A percentile compares a stretch with the other conserved stretches of the same genome.
Evolutionary conservation across 2,113 vertebrate species (phyloP).

Genomic region (Onychorhynchus coronatus): DNA sequence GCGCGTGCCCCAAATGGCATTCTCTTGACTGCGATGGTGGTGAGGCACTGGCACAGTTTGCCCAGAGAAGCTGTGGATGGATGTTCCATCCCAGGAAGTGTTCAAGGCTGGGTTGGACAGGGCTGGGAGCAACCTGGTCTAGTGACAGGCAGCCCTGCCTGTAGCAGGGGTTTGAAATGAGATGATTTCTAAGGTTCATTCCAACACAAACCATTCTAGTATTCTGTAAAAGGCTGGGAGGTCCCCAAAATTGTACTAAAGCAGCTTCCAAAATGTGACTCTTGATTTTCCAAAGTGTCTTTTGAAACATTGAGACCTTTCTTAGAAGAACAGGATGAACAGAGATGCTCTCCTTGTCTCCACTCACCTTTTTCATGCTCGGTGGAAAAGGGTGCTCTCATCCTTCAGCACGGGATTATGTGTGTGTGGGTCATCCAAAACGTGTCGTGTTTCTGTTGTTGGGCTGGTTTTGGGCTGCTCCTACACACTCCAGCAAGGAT

Average conservation of each 20-base stretch:
- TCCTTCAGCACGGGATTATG: neutral
- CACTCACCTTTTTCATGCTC: accelerated
- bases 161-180: accelerated
- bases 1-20: accelerated
- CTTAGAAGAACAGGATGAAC: neutral
- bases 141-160: neutral
- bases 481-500: too few relatives aligned
- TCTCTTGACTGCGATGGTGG: neutral
- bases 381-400: accelerated
- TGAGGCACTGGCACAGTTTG: neutral
- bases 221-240: neutral
- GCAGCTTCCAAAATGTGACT: neutral
- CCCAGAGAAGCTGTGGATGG: neutral
- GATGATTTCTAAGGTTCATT: neutral
- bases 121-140: neutral
- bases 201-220: neutral
- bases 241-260: neutral
- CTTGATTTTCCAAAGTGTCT: neutral
- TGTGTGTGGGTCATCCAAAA: neutral
- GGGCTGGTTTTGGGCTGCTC: neutral
- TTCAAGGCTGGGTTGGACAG: neutral
- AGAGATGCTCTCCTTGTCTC: neutral
- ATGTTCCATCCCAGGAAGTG: neutral
- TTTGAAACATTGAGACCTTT: neutral
- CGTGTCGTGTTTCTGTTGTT: neutral